A percentile compares a stretch with the other conserved stretches of the same genome.
Conservation (phyloP, 2,113 vertebrate genomes). For the Chrysochloris asiatica region DNA sequence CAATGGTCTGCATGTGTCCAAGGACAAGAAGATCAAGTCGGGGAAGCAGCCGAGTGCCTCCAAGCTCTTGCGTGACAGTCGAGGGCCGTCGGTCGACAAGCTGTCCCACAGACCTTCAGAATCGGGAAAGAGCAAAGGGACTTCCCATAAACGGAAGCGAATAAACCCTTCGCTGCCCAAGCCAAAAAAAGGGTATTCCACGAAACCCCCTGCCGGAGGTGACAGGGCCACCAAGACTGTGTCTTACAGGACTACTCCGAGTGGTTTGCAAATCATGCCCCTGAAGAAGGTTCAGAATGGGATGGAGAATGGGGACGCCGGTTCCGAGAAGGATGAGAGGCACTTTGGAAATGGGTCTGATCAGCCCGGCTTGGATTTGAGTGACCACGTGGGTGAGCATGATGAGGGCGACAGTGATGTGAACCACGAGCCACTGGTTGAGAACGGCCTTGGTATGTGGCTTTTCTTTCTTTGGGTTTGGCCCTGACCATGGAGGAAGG, state of each 20-base stretch:
- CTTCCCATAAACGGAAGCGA: slow-evolving; percentile 91
- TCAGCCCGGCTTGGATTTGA: slow-evolving; percentile 86
- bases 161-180: slow-evolving; percentile 87
- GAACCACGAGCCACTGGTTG: slow-evolving; percentile 82
- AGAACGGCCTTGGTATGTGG: slow-evolving; percentile 91
- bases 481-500: not conserved
- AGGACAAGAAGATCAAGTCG: slow-evolving; percentile 89
- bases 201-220: slow-evolving; percentile 84
- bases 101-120: slow-evolving; percentile 85
- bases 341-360: slow-evolving; percentile 90
- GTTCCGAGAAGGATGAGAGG: slow-evolving; percentile 85
- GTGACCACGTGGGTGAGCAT: slow-evolving; percentile 84
- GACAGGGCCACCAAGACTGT: slow-evolving; percentile 92
- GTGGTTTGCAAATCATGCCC: slow-evolving; percentile 91
- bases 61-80: slow-evolving; percentile 83
- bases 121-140: slow-evolving; percentile 85
- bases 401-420: slow-evolving; percentile 85
- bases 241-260: slow-evolving; percentile 91
- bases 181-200: slow-evolving; percentile 86
- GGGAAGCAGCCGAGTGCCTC: slow-evolving; percentile 83
- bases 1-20: slow-evolving; percentile 90
- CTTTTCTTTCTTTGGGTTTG: slow-evolving; percentile 59
- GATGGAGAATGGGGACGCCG: slow-evolving; percentile 90
- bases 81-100: slow-evolving; percentile 82
- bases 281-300: slow-evolving; percentile 90